Conservation (phyloP, 2,797 vertebrate genomes). For the Dromococcyx pavoninus region DNA sequence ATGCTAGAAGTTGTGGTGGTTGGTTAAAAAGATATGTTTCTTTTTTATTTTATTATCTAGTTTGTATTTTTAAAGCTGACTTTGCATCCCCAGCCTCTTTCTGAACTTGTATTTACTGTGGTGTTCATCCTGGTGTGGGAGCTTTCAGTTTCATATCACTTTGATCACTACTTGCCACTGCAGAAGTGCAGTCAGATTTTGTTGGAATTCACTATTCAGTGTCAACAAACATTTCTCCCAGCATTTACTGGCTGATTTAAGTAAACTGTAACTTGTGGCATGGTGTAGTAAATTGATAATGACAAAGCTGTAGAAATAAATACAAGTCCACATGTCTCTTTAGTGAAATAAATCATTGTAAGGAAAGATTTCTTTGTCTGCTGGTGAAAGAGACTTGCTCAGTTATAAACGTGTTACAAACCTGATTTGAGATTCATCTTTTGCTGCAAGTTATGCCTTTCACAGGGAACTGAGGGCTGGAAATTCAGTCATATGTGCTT, state of each 20-base stretch:
- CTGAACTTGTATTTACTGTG: conserved; percentile 24
- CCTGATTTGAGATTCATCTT: conserved; percentile 11
- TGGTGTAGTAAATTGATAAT: conserved; percentile 38
- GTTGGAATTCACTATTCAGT: conserved; percentile 37
- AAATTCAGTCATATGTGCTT: background rate
- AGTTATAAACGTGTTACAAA: background rate
- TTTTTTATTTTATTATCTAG: conserved; percentile 52
- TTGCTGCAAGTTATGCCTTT: background rate
- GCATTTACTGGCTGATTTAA: conserved; percentile 42
- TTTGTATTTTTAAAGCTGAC: conserved; percentile 57
- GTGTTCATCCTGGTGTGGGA: conserved; percentile 38
- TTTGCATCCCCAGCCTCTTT: conserved; percentile 30
- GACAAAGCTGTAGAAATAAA: background rate
- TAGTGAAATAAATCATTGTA: conserved; percentile 35
- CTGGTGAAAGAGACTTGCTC: background rate
- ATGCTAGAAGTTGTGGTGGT: background rate
- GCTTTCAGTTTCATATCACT: conserved; percentile 58
- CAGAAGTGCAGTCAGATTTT: conserved; percentile 51
- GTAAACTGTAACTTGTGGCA: conserved; percentile 52
- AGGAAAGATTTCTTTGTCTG: conserved; percentile 22
- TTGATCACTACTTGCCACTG: conserved; percentile 52
- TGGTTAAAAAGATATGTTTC: conserved; percentile 36
- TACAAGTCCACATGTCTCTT: background rate
- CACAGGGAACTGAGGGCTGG: background rate
- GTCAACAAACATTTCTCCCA: conserved; percentile 37